Conservation (phyloP, 2,797 vertebrate species). For the Karalla daura region DNA sequence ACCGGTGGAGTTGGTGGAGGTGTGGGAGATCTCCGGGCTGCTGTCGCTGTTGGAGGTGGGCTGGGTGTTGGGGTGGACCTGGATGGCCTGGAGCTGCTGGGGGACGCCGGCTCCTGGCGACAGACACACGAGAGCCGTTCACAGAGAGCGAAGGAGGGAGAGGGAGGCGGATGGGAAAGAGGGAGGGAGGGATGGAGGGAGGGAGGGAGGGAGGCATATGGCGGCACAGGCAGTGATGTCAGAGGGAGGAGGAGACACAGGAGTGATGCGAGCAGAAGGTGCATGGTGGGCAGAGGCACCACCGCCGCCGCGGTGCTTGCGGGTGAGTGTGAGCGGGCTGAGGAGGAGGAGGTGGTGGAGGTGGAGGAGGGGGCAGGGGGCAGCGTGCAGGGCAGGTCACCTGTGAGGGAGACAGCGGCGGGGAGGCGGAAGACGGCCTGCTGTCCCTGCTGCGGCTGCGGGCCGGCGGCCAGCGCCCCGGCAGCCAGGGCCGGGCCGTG, state of each 20-base stretch:
- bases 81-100: constrained; percentile 97
- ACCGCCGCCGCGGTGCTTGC: no score
- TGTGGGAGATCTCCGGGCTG: constrained; percentile 93
- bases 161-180: no score
- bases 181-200: no score
- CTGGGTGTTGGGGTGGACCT: constrained; percentile 92
- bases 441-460: constrained; percentile 82
- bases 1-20: constrained; percentile 94
- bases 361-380: no score
- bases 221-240: neutral
- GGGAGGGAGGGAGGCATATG: constrained; percentile 6
- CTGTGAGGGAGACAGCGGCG: constrained; percentile 85
- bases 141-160: neutral
- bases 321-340: constrained; percentile 33
- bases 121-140: constrained; percentile 34
- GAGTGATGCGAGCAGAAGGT: constrained; percentile 9
- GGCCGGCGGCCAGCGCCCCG: constrained; percentile 73
- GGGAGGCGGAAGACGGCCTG: constrained; percentile 88
- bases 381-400: constrained; percentile 74
- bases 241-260: constrained; percentile 1
- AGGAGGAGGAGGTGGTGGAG: no score
- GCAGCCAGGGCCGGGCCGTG: constrained; percentile 78
- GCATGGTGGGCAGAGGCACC: no score
- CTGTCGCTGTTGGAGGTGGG: constrained; percentile 89
- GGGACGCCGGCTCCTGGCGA: constrained; percentile 89